These are phyloP conservation scores for Dolichallabes microphthalmus DNA, from an alignment of 2,113 vertebrate genomes.

Conservation along the genomic window DNA sequence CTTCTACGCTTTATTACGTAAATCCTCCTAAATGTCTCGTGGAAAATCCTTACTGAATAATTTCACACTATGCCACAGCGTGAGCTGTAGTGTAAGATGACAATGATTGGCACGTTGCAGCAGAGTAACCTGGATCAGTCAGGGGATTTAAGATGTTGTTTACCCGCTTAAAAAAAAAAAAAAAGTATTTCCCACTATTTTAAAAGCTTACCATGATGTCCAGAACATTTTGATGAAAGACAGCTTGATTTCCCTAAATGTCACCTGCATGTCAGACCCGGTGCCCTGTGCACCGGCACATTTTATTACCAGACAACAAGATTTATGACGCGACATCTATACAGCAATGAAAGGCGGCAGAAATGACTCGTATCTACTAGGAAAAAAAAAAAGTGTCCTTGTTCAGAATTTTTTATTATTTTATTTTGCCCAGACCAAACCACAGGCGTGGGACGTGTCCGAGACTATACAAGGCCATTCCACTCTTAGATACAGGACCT, in stretches of 20 bases:
- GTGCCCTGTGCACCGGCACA: constrained; percentile 60
- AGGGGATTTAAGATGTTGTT: not conserved
- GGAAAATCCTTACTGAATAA: not conserved
- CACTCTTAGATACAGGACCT: not conserved
- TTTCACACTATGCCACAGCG: not conserved
- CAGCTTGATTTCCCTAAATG: constrained; percentile 69
- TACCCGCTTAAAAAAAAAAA: not conserved
- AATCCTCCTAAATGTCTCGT: not conserved
- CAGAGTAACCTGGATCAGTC: not conserved
- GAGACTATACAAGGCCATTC: not conserved
- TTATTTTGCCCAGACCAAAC: not conserved
- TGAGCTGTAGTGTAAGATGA: not conserved
- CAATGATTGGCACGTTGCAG: constrained; percentile 14
- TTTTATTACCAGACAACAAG: constrained; percentile 68
- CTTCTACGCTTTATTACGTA: not conserved
- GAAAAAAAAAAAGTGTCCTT: too few relatives aligned
- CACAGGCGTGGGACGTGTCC: not conserved
- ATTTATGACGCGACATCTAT: constrained; percentile 71
- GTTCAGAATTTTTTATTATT: too few relatives aligned
- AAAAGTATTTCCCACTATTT: not conserved
- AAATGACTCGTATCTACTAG: constrained; percentile 42
- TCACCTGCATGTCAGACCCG: constrained; percentile 59
- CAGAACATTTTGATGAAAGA: constrained; percentile 53
- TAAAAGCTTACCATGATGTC: not conserved
- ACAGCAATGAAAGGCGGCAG: constrained; percentile 41